Percentiles rank a stretch among this genome's conserved stretches.
phyloP scores from a whole-genome alignment of 2,797 vertebrate species.

The Sphaeramia orbicularis region DNA sequence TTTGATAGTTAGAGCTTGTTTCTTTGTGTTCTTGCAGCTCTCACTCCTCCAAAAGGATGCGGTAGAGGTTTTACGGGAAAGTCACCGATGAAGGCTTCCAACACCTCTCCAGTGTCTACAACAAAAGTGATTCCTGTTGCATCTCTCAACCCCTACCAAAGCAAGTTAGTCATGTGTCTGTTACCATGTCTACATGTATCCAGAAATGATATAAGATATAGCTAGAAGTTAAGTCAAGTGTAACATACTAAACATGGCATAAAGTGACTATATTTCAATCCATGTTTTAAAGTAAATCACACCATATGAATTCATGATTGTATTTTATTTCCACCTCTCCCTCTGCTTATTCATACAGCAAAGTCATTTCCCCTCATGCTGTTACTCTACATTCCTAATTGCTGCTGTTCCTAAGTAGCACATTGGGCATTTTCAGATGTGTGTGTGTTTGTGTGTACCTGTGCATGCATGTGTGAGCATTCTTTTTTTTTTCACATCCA shows the following conservation, averaged over 20 bases:
- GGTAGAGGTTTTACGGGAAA: conserved; percentile 76
- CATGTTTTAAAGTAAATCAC: conserved; percentile 4
- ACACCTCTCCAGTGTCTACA: conserved; percentile 82
- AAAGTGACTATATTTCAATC: neutral
- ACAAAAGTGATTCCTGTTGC: conserved; percentile 90
- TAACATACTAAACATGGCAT: neutral
- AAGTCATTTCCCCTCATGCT: conserved; percentile 45
- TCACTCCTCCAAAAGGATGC: conserved; percentile 54
- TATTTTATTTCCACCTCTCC: neutral
- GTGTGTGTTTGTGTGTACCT: neutral
- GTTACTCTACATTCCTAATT: conserved; percentile 35
- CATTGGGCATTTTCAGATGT: conserved; percentile 47
- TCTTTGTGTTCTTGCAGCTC: conserved; percentile 25
- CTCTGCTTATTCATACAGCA: conserved; percentile 40
- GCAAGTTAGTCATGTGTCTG: conserved; percentile 88
- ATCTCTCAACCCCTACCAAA: conserved; percentile 93
- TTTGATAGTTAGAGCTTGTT: neutral
- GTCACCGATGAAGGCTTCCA: conserved; percentile 46
- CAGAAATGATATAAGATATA: neutral
- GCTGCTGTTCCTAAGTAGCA: conserved; percentile 47
- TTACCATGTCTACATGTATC: neutral
- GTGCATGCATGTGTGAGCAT: conserved; percentile 16
- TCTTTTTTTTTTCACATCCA: neutral
- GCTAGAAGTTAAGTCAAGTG: neutral
- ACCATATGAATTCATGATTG: conserved; percentile 15